Evolutionary conservation across 2,797 vertebrate genomes (phyloP).

Genomic region (Argyrosomus regius): DNA sequence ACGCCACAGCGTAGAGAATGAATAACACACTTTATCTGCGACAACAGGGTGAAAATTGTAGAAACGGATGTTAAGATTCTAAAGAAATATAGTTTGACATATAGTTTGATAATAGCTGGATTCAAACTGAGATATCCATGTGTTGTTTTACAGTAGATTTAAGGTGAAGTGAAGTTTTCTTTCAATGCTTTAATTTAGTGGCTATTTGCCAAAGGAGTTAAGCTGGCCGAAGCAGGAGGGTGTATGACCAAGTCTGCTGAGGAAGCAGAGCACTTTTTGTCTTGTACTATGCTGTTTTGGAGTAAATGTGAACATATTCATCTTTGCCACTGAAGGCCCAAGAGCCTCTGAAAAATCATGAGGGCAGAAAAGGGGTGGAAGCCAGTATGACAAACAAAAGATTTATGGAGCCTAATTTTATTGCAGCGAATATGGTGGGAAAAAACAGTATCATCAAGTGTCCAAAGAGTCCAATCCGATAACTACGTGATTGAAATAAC

Average conservation of each 20-base stretch:
- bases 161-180: background rate
- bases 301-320: slow-evolving; percentile 13
- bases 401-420: background rate
- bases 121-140: background rate
- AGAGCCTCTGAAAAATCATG: background rate
- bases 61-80: background rate
- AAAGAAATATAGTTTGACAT: background rate
- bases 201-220: background rate
- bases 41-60: background rate
- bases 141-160: background rate
- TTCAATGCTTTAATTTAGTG: background rate
- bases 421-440: background rate
- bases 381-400: background rate
- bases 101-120: background rate
- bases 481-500: too few species aligned
- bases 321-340: slow-evolving; percentile 1
- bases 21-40: background rate
- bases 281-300: background rate
- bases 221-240: background rate
- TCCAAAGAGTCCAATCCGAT: too few species aligned
- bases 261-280: background rate
- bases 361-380: background rate
- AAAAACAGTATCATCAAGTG: too few species aligned
- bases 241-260: background rate
- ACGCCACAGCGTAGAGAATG: too few species aligned